These are phyloP conservation scores for Eira barbara DNA, from an alignment of 2,113 vertebrate genomes.

Conservation along the genomic window DNA sequence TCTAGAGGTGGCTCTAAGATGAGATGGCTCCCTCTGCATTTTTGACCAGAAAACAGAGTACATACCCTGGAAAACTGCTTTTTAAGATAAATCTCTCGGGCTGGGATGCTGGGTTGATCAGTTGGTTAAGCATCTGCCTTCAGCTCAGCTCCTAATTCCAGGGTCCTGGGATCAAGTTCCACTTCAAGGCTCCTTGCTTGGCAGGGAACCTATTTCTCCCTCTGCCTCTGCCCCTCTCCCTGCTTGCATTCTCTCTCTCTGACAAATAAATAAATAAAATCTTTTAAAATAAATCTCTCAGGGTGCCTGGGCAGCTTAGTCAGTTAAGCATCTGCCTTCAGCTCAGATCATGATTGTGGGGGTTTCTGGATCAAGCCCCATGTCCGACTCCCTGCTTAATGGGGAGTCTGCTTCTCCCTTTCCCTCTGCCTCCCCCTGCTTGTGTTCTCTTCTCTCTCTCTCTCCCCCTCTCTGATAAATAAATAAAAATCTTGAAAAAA, in stretches of 20 bases:
- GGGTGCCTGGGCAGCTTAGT: neutral
- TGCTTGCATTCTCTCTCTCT: no score
- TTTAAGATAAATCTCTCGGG: neutral
- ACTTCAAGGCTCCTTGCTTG: no score
- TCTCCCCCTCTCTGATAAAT: neutral
- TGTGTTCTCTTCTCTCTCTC: neutral
- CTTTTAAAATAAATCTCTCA: no score
- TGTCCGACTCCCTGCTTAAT: neutral
- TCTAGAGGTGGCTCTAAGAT: neutral
- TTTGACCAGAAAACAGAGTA: neutral
- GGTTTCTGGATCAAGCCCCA: neutral
- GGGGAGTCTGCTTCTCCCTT: neutral
- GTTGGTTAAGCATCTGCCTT: neutral
- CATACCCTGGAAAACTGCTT: neutral
- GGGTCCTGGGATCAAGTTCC: no score
- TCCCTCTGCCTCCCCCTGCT: neutral
- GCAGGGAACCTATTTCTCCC: no score
- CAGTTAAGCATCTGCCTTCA: neutral
- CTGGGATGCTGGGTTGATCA: neutral
- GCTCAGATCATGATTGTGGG: neutral
- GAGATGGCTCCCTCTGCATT: neutral
- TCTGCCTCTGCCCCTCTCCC: no score
- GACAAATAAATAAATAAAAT: no score
- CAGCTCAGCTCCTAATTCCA: neutral
- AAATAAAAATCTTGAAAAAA: neutral